Evolutionary conservation across 2,113 vertebrate genomes (phyloP).

Genomic region (Tautogolabrus adspersus): DNA sequence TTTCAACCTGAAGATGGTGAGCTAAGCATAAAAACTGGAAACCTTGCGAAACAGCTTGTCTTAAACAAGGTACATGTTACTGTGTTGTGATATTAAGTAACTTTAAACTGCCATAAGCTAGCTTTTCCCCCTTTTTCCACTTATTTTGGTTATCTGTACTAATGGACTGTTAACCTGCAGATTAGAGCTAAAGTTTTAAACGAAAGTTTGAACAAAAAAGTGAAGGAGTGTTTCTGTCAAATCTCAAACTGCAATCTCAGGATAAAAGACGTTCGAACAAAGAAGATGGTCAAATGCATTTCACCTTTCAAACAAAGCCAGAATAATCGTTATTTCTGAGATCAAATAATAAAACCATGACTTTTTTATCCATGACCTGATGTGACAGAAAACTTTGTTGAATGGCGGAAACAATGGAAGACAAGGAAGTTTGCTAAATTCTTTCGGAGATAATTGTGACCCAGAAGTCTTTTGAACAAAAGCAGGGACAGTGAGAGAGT

Average conservation of each 20-base stretch:
- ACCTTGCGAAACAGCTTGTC: too few relatives aligned
- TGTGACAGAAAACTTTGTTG: conserved; percentile 36
- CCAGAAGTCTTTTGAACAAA: conserved; percentile 52
- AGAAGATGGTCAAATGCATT: neutral
- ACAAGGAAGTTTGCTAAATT: conserved; percentile 14
- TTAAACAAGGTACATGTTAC: neutral
- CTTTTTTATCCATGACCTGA: neutral
- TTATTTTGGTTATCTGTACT: neutral
- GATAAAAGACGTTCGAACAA: neutral
- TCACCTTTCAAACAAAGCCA: conserved; percentile 9
- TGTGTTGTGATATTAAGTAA: neutral
- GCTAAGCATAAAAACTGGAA: neutral
- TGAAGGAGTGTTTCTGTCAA: neutral
- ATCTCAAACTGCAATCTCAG: neutral
- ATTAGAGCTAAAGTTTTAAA: neutral
- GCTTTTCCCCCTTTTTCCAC: neutral
- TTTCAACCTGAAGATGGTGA: neutral
- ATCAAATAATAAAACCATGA: conserved; percentile 19
- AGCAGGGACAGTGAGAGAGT: neutral
- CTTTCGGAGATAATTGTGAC: conserved; percentile 47
- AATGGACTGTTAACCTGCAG: neutral
- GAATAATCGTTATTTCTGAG: conserved; percentile 15
- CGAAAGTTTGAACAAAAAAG: neutral
- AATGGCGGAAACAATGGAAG: conserved; percentile 33
- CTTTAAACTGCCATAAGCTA: neutral